Percentiles rank a stretch among this genome's conserved stretches.
These are phyloP conservation scores for Eulemur albifrons DNA, from an alignment of 2,797 vertebrate genomes.

Conservation along the genomic window DNA sequence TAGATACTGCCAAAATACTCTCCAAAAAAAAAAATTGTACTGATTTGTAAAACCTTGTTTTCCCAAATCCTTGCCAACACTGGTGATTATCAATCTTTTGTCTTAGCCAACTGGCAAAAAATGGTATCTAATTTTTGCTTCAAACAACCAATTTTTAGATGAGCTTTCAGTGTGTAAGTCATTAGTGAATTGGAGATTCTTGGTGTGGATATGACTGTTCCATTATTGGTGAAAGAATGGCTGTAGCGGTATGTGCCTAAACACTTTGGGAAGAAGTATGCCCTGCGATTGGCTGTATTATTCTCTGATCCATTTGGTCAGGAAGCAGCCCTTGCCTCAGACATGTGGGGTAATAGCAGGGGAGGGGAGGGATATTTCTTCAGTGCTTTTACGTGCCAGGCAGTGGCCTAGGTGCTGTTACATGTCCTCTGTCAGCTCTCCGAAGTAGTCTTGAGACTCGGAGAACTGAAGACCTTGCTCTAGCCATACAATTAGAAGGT, in stretches of 20 bases:
- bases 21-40: neutral
- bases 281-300: neutral
- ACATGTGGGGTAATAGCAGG: neutral
- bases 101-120: neutral
- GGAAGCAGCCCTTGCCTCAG: neutral
- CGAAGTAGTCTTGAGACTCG: neutral
- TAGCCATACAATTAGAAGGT: neutral
- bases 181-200: neutral
- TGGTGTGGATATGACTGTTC: neutral
- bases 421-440: neutral
- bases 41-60: constrained; percentile 4
- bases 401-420: neutral
- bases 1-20: neutral
- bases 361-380: neutral
- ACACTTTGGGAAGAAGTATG: neutral
- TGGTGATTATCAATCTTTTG: neutral
- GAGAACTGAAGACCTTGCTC: neutral
- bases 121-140: neutral
- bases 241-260: neutral
- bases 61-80: neutral
- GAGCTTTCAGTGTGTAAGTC: neutral
- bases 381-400: neutral
- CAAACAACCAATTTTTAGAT: constrained; percentile 5
- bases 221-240: neutral
- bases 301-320: neutral